Base-by-base conservation (phyloP, 2,113 vertebrate species). In the Salvelinus fontinalis region DNA sequence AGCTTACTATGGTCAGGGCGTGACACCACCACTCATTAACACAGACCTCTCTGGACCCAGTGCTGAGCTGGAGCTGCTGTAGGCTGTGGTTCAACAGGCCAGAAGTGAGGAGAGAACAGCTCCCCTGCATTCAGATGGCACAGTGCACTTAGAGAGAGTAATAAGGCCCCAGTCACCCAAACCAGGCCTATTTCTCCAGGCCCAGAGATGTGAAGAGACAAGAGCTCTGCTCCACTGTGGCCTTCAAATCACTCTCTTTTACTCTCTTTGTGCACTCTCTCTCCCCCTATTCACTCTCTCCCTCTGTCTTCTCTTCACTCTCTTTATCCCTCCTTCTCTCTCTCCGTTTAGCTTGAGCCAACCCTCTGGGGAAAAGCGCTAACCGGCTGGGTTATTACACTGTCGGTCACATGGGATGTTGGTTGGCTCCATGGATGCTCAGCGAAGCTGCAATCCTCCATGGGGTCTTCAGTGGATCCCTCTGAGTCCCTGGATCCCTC, bases 401-500 rank as follows among this genome's bases (percentile, higher is more conserved):
- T 8, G 65, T 44, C 77, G 66, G 80, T 81, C 87, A 81, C 68
- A 70, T 49, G 78, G 84, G 82, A 85, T 68, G 11, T 51, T 51
- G 49, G 49, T 51, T 51, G 49, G 14, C 79, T 48, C 71, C 69
- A 79, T 59, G 77, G 69, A 77, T 81, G 76, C 79, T 83, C 74
- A 79, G 75, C 79, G 77, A 84, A 82, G 77, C 82, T 77, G 82
- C 78, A 72, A 39, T 77, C 76, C 75, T 73, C 79, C 76, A 64
- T 31, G 60, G 44, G 66, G 16, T 24, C 75, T 76, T 78, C 66
- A 75, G 67, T 62, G 66, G 70, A 73, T 70, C 20, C 27, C 76
- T 26, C 11, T 7, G 71, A 73, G 76, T 68, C 48, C 70, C 64
- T 62, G 66, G 70, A 73, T 70, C 20, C 27, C 76, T 26, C 11